These are phyloP conservation scores for Halocaridina rubra DNA, from an alignment of 2,888 invertebrate genomes.

Conservation along the genomic window DNA sequence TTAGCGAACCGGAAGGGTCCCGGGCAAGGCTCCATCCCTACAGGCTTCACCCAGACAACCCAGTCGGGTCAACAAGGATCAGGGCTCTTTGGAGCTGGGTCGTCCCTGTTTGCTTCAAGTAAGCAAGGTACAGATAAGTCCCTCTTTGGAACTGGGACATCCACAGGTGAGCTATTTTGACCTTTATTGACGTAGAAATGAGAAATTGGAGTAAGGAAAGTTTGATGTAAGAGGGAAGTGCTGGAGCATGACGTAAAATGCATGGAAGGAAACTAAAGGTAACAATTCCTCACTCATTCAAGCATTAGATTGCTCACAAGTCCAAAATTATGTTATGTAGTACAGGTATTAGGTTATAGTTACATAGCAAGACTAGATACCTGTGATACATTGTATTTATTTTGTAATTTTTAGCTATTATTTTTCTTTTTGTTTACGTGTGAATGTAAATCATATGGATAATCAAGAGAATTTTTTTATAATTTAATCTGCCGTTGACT, in stretches of 20 bases:
- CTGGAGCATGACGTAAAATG: background rate
- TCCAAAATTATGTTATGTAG: too few species aligned
- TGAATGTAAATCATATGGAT: too few species aligned
- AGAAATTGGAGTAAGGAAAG: background rate
- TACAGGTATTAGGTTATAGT: too few species aligned
- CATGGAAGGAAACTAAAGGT: background rate
- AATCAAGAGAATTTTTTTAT: too few species aligned
- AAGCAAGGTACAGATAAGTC: slow-evolving; percentile 61
- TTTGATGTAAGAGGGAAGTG: too few species aligned
- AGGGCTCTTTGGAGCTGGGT: slow-evolving; percentile 44
- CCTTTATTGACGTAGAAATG: background rate
- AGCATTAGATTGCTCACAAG: too few species aligned
- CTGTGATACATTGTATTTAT: too few species aligned
- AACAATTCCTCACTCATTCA: too few species aligned
- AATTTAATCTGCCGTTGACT: too few species aligned
- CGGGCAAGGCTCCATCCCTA: slow-evolving; percentile 53
- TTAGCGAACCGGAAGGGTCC: slow-evolving; percentile 86
- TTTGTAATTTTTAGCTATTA: too few species aligned
- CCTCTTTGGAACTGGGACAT: slow-evolving; percentile 60
- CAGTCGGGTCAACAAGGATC: slow-evolving; percentile 11
- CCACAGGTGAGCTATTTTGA: slow-evolving; percentile 57
- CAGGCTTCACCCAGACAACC: slow-evolving; percentile 52
- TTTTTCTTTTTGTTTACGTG: too few species aligned
- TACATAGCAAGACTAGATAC: too few species aligned
- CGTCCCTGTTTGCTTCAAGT: slow-evolving; percentile 57